Evolutionary conservation across 1,140 invertebrate species (phyloP).

Genomic region (Tribolium castaneum): DNA sequence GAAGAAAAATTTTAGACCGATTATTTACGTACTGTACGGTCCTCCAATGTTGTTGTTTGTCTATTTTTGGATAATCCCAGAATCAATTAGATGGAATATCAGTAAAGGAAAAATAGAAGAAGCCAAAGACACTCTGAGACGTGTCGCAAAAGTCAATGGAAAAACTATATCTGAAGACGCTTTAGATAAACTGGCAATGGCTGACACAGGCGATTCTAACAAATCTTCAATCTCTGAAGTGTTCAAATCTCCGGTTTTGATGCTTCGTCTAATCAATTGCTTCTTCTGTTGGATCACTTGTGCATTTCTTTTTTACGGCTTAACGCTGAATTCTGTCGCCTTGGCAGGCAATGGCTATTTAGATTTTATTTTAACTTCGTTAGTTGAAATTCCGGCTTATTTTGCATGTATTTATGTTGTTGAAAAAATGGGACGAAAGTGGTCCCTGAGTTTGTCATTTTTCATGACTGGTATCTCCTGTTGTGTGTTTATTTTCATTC

Average conservation of each 20-base stretch:
- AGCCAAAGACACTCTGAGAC: conserved; percentile 63
- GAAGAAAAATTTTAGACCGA: conserved; percentile 50
- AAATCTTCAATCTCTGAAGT: conserved; percentile 64
- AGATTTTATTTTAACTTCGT: conserved; percentile 77
- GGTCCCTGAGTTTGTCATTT: conserved; percentile 70
- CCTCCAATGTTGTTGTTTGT: conserved; percentile 54
- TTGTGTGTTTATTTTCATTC: conserved; percentile 57
- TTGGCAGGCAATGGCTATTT: conserved; percentile 78
- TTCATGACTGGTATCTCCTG: conserved; percentile 69
- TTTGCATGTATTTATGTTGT: conserved; percentile 73
- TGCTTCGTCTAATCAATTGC: conserved; percentile 72
- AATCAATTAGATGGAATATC: conserved; percentile 67
- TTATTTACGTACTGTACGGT: conserved; percentile 66
- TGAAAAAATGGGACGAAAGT: conserved; percentile 73
- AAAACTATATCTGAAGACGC: conserved; percentile 68
- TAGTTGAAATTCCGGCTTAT: conserved; percentile 80
- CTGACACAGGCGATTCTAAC: conserved; percentile 36
- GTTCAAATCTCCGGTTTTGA: conserved; percentile 69
- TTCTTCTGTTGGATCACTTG: conserved; percentile 77
- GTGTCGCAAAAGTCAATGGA: conserved; percentile 71
- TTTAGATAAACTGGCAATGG: conserved; percentile 61
- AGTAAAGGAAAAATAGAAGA: conserved; percentile 66
- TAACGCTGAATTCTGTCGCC: conserved; percentile 82
- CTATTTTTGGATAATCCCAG: conserved; percentile 64
- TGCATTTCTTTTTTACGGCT: conserved; percentile 83